phyloP scores from a whole-genome alignment of 2,113 vertebrate genomes.

The Chaenocephalus aceratus region DNA sequence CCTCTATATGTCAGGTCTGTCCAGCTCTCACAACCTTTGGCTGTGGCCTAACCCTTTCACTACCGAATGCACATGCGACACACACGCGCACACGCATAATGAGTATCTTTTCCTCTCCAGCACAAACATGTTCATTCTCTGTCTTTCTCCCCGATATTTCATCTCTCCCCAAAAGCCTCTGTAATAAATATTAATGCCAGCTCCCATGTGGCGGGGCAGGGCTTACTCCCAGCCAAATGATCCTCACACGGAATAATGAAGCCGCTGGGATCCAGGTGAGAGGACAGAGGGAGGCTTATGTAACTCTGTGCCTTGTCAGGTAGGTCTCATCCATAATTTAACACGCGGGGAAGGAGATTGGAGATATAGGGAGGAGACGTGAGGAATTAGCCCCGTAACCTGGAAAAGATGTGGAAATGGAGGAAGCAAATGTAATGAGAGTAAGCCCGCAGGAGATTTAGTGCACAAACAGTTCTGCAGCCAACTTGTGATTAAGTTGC shows the following conservation, averaged over 20 bases:
- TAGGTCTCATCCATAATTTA: constrained; percentile 78
- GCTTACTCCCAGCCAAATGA: constrained; percentile 77
- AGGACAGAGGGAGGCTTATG: constrained; percentile 69
- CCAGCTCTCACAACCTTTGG: constrained; percentile 56
- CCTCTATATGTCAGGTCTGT: constrained; percentile 64
- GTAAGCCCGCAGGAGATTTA: constrained; percentile 27
- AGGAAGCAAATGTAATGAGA: constrained; percentile 59
- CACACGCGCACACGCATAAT: background rate
- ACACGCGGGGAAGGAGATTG: constrained; percentile 58
- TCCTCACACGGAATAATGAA: constrained; percentile 80
- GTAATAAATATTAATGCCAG: constrained; percentile 78
- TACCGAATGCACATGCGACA: constrained; percentile 21
- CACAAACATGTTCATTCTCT: constrained; percentile 3
- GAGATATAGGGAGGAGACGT: constrained; percentile 61
- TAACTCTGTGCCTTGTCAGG: constrained; percentile 66
- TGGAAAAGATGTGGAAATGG: constrained; percentile 51
- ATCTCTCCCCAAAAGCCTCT: constrained; percentile 36
- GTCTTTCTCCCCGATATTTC: constrained; percentile 16
- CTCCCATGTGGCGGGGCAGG: constrained; percentile 62
- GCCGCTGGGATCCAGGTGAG: constrained; percentile 79
- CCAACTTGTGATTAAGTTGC: constrained; percentile 37
- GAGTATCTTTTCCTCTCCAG: constrained; percentile 1
- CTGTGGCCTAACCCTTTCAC: constrained; percentile 25
- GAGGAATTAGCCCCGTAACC: constrained; percentile 74
- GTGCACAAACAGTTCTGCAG: constrained; percentile 39